These are phyloP conservation scores for western clawed frog (Xenopus tropicalis) DNA, from an alignment of 2,113 vertebrate genomes.

Conservation along the genomic window DNA sequence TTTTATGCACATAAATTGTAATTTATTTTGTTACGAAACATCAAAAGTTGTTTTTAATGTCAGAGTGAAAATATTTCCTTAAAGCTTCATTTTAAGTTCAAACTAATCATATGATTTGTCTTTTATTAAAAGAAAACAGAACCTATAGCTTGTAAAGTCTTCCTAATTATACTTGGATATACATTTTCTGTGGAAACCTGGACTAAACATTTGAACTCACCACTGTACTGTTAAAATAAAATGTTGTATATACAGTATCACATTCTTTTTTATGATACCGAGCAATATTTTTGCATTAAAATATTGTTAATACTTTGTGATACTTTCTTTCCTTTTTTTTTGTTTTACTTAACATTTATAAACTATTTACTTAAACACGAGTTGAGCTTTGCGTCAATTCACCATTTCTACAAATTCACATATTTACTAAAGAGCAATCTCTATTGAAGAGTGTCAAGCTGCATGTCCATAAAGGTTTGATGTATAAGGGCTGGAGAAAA, in stretches of 20 bases:
- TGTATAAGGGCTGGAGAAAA: no score
- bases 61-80: conserved; percentile 29
- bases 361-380: conserved; percentile 49
- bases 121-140: conserved; percentile 54
- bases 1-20: conserved; percentile 62
- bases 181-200: conserved; percentile 56
- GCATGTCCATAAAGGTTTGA: no score
- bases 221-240: conserved; percentile 55
- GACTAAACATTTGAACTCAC: conserved; percentile 49
- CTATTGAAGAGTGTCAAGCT: no score
- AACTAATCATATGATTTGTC: conserved; percentile 53
- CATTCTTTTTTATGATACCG: conserved; percentile 59
- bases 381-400: no score
- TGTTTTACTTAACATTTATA: conserved; percentile 34
- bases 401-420: no score
- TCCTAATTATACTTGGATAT: conserved; percentile 60
- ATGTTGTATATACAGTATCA: conserved; percentile 62
- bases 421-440: no score
- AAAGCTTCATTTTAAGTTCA: conserved; percentile 46
- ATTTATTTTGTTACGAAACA: conserved; percentile 69
- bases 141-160: conserved; percentile 64
- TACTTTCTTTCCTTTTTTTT: conserved; percentile 57
- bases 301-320: conserved; percentile 63
- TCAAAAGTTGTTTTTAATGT: conserved; percentile 50
- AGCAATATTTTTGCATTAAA: conserved; percentile 71